Evolutionary conservation across 2,797 vertebrate genomes (phyloP).

Genomic region (Diglossa cyanea): DNA sequence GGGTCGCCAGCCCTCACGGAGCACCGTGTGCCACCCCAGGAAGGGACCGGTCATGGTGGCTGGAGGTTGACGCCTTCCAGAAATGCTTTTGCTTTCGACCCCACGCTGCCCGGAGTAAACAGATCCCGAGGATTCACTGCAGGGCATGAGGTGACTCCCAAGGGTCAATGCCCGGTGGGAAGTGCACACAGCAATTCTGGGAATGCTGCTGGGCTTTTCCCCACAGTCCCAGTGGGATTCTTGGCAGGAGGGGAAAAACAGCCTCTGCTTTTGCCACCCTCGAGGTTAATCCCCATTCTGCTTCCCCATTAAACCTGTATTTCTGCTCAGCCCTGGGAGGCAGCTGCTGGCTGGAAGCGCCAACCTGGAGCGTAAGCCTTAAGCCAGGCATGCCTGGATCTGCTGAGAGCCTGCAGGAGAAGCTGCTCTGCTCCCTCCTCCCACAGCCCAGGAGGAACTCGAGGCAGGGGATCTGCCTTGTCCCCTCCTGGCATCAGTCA

Average conservation of each 20-base stretch:
- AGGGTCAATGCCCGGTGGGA: not conserved
- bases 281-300: not conserved
- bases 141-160: not conserved
- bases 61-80: not conserved
- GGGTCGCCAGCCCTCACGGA: too few relatives aligned
- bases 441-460: not conserved
- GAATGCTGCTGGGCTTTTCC: not conserved
- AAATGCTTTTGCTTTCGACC: not conserved
- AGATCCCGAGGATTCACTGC: fast-evolving
- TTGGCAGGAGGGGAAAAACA: not conserved
- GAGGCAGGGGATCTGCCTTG: fast-evolving
- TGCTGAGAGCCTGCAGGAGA: not conserved
- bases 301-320: conserved; percentile 17
- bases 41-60: fast-evolving
- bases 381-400: conserved; percentile 27
- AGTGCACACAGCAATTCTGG: fast-evolving
- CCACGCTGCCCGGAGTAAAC: not conserved
- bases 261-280: not conserved
- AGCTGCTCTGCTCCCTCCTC: not conserved
- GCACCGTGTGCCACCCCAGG: fast-evolving
- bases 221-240: fast-evolving
- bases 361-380: not conserved
- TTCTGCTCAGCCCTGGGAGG: conserved; percentile 5
- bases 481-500: not conserved
- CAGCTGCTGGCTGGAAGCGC: not conserved